Percentiles rank a stretch among this genome's conserved stretches.
These are phyloP conservation scores for Chloroclystis v-ata DNA, from an alignment of 2,888 invertebrate genomes.

Conservation along the genomic window DNA sequence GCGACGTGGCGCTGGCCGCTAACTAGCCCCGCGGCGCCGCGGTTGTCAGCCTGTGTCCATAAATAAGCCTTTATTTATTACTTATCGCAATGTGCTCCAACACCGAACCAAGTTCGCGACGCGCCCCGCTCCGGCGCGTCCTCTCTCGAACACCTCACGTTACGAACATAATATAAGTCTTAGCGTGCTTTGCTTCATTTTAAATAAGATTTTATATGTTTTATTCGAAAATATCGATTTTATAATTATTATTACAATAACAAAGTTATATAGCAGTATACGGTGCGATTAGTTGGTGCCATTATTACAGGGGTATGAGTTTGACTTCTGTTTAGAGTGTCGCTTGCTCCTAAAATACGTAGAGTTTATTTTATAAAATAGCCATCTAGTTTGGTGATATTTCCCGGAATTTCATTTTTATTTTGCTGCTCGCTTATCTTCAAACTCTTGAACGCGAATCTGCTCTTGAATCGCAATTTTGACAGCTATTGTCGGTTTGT, in stretches of 20 bases:
- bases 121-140: conserved; percentile 53
- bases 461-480: background rate
- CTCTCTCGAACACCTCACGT: conserved; percentile 62
- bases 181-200: conserved; percentile 77
- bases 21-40: conserved; percentile 46
- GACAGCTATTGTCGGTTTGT: background rate
- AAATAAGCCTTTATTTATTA: conserved; percentile 72
- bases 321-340: conserved; percentile 47
- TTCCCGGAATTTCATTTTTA: conserved; percentile 6
- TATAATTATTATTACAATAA: conserved; percentile 70
- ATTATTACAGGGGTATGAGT: conserved; percentile 78
- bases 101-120: conserved; percentile 70
- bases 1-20: conserved; percentile 49
- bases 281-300: conserved; percentile 79
- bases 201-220: conserved; percentile 75
- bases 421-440: conserved; percentile 7
- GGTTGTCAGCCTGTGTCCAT: conserved; percentile 46
- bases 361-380: conserved; percentile 20
- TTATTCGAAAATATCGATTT: conserved; percentile 73
- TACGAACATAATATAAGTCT: conserved; percentile 73
- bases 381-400: conserved; percentile 21
- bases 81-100: conserved; percentile 61
- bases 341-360: conserved; percentile 51
- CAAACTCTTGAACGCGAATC: background rate
- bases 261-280: conserved; percentile 77